Base-by-base conservation (phyloP, 2,797 vertebrate species). In the Microchirus variegatus region DNA sequence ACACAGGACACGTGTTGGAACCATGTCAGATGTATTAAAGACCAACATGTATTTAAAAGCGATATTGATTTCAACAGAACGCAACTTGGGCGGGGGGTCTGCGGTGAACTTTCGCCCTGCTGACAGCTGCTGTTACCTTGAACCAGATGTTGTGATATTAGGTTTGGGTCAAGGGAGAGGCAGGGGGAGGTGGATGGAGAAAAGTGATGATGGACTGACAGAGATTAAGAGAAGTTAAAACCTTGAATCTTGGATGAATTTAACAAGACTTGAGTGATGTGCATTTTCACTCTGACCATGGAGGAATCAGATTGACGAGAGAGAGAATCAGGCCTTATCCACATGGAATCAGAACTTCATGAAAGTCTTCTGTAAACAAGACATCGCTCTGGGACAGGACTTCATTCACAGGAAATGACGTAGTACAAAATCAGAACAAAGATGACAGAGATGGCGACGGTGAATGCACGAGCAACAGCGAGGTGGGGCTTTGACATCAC, bases 101-200 rank as follows among this genome's bases (percentile, higher is more conserved):
- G 44, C n/a, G 1, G 45, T 46, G 61, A 78, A 84, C 75, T 63
- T 63, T 62, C 59, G 63, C 71, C 75, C 65, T 2, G 62, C 67
- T 75, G 69, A 82, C 81, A 86, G 82, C 80, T 75, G 64, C 54
- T 9, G 65, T 76, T 87, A 81, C 82, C 83, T 80, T 78, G 60
- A 85, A 83, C 80, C 87, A 90, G 85, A 88, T 87, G 87, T 82
- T 79, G 52, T 41, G 63, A 81, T 75, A 84, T 82, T 78, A 76
- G 54, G 77, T 81, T 71, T 61, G 78, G 62, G 77, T 76, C 69
- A 73, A 58, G 26, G 49, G 31, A 70, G 59, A 66, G 45, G 54
- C 40, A 70, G 1, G 14, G 10, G 14, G 45, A 57, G 45, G 59
- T 19, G 14, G 62, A 63, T 11, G 52, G 38, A 59, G 67, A 60